Percentiles rank a stretch among this genome's conserved stretches.
These are phyloP conservation scores for Ectemnius cavifrons DNA, from an alignment of 2,888 invertebrate genomes.

Conservation along the genomic window DNA sequence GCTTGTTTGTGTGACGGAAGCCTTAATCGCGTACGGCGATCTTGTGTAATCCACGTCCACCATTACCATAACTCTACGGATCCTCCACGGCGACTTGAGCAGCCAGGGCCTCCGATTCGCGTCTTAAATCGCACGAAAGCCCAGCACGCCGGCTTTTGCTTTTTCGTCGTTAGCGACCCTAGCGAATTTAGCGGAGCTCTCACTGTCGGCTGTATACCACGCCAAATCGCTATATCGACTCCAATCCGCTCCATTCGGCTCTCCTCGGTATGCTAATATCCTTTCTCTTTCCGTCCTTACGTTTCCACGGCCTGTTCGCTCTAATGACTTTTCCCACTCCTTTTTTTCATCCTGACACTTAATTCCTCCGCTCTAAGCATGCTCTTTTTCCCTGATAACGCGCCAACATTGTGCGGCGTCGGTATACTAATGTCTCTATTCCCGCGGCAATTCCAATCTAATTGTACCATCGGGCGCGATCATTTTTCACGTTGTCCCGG, in stretches of 20 bases:
- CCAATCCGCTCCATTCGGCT: not conserved
- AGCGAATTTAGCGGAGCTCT: conserved; percentile 46
- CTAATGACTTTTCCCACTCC: conserved; percentile 6
- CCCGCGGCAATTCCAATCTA: conserved; percentile 33
- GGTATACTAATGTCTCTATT: conserved; percentile 31
- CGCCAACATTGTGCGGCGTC: no score
- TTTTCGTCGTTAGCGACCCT: conserved; percentile 41
- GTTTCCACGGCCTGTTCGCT: not conserved
- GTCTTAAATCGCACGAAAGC: conserved; percentile 65
- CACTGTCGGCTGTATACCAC: conserved; percentile 39
- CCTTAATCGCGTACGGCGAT: conserved; percentile 59
- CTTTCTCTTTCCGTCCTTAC: not conserved
- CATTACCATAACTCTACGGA: conserved; percentile 66
- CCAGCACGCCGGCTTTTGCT: conserved; percentile 51
- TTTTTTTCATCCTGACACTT: not conserved
- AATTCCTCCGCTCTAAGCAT: no score
- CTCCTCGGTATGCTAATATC: not conserved
- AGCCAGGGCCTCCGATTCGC: conserved; percentile 40
- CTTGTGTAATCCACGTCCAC: conserved; percentile 62
- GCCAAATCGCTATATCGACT: conserved; percentile 48
- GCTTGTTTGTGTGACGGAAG: conserved; percentile 64
- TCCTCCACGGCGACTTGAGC: conserved; percentile 43
- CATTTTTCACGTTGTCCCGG: conserved; percentile 29
- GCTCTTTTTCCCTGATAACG: not conserved
- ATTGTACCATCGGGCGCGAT: conserved; percentile 36